phyloP scores from a whole-genome alignment of 2,113 vertebrate species.

The Platichthys stellatus region DNA sequence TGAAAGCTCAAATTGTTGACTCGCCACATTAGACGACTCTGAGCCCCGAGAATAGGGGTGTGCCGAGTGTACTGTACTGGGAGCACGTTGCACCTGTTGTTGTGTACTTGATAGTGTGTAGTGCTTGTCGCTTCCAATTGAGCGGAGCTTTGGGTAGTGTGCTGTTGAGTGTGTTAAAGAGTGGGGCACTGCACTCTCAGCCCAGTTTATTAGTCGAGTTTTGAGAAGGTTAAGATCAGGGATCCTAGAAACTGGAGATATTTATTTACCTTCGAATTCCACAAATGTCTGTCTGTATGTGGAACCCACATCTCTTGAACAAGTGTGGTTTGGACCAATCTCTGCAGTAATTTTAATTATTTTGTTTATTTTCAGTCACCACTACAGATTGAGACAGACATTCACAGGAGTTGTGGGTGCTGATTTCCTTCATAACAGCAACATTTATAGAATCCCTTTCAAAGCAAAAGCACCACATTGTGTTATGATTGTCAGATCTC shows the following conservation, averaged over 20 bases:
- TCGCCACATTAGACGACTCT: slow-evolving; percentile 57
- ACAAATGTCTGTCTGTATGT: too few species aligned
- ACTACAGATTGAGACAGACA: too few species aligned
- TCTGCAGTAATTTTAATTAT: too few species aligned
- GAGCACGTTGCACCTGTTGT: slow-evolving; percentile 68
- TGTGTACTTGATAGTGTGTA: slow-evolving; percentile 46
- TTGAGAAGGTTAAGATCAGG: not conserved
- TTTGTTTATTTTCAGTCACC: too few species aligned
- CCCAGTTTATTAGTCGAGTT: not conserved
- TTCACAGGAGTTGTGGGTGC: too few species aligned
- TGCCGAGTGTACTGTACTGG: slow-evolving; percentile 58
- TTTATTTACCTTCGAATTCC: not conserved
- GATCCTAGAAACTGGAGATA: not conserved
- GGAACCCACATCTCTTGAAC: too few species aligned
- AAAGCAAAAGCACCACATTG: too few species aligned
- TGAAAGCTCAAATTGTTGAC: slow-evolving; percentile 71
- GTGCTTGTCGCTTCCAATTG: slow-evolving; percentile 36
- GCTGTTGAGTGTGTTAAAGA: slow-evolving; percentile 39
- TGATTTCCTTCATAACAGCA: too few species aligned
- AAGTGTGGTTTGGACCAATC: too few species aligned
- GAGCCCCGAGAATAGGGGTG: slow-evolving; percentile 20
- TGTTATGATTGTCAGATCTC: too few species aligned
- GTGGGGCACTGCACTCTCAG: slow-evolving; percentile 4
- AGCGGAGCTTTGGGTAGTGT: slow-evolving; percentile 29
- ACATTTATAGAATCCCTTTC: too few species aligned